A percentile compares a stretch with the other conserved stretches of the same genome.
Evolutionary conservation across 2,797 vertebrate genomes (phyloP).

Genomic region (Pogoniulus pusillus): DNA sequence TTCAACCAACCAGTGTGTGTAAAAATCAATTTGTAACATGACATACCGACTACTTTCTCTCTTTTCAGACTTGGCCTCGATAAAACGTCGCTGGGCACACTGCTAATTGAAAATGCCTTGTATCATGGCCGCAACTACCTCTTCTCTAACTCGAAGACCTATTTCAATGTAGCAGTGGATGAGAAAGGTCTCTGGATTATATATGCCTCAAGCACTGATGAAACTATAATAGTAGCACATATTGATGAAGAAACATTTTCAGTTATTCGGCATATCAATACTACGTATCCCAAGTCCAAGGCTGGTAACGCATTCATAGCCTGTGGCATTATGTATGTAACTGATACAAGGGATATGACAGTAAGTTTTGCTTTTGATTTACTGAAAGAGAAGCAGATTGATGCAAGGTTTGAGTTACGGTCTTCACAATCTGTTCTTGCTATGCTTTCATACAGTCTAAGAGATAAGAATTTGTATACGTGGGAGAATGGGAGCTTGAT

Average conservation of each 20-base stretch:
- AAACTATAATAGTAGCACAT: constrained; percentile 87
- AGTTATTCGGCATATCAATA: constrained; percentile 82
- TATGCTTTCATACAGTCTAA: constrained; percentile 92
- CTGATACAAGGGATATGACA: constrained; percentile 87
- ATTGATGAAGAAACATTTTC: constrained; percentile 88
- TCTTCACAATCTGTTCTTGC: constrained; percentile 84
- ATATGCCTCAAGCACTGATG: constrained; percentile 87
- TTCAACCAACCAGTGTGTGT: fast-evolving
- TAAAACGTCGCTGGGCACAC: constrained; percentile 72
- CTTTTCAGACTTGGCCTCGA: constrained; percentile 84
- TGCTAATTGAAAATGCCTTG: constrained; percentile 84
- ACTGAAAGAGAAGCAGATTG: constrained; percentile 83
- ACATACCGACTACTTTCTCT: not conserved
- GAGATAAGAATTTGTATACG: constrained; percentile 85
- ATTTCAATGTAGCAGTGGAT: constrained; percentile 91
- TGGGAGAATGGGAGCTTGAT: constrained; percentile 90
- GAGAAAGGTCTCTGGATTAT: constrained; percentile 95
- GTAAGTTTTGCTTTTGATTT: constrained; percentile 92
- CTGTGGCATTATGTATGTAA: constrained; percentile 90
- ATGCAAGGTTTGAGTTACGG: constrained; percentile 86
- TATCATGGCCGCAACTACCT: constrained; percentile 89
- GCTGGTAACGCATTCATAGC: constrained; percentile 93
- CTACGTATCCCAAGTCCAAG: constrained; percentile 91
- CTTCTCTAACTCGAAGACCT: constrained; percentile 93
- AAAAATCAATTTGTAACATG: not conserved